Percentiles rank a stretch among this genome's conserved stretches.
phyloP scores from a whole-genome alignment of 2,888 invertebrate genomes.

The Aromia moschata region DNA sequence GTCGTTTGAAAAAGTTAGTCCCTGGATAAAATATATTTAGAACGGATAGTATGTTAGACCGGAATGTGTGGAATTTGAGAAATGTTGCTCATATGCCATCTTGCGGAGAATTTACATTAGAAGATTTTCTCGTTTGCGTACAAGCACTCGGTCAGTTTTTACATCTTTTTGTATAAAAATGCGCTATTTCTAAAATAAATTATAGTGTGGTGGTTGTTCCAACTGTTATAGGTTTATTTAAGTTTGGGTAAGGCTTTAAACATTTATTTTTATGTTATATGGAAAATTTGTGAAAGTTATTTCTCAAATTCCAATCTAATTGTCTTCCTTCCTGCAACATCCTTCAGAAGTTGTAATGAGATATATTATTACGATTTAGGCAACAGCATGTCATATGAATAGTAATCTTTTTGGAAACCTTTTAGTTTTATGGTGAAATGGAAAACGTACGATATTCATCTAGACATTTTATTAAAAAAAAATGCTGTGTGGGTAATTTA shows the following conservation, averaged over 20 bases:
- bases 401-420: neutral
- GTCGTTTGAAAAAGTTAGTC: slow-evolving; percentile 6
- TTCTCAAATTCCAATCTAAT: slow-evolving; percentile 47
- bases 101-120: slow-evolving; percentile 50
- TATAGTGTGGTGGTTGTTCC: slow-evolving; percentile 42
- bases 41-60: slow-evolving; percentile 25
- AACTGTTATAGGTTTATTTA: slow-evolving; percentile 49
- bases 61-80: slow-evolving; percentile 45
- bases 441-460: slow-evolving; percentile 4
- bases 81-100: slow-evolving; percentile 50
- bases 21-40: slow-evolving; percentile 15
- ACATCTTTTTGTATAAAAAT: slow-evolving; percentile 31
- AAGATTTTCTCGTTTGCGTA: slow-evolving; percentile 38
- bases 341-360: slow-evolving; percentile 17
- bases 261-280: slow-evolving; percentile 6
- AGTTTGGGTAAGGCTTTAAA: neutral
- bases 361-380: neutral
- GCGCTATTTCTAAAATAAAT: slow-evolving; percentile 30
- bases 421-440: neutral
- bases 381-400: neutral
- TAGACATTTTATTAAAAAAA: slow-evolving; percentile 24
- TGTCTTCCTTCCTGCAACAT: slow-evolving; percentile 34
- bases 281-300: slow-evolving; percentile 40
- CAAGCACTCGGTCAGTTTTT: slow-evolving; percentile 28
- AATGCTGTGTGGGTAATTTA: slow-evolving; percentile 30